phyloP scores from a whole-genome alignment of 2,797 vertebrate species.

The Hylomyscus alleni region DNA sequence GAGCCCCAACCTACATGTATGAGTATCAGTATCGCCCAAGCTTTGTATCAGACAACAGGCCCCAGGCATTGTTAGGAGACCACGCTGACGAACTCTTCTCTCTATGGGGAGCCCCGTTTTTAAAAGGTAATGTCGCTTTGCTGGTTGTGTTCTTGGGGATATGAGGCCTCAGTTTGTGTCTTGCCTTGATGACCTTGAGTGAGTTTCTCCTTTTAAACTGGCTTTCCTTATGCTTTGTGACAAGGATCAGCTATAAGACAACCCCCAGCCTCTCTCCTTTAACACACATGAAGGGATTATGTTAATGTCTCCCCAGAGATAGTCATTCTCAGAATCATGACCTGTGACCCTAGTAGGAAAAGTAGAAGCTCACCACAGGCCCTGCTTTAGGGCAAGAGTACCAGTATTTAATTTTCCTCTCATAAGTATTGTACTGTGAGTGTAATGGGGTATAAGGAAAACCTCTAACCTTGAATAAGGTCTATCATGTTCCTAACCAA shows the following conservation, averaged over 20 bases:
- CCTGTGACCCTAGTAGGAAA: neutral
- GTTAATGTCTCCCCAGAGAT: too few species aligned
- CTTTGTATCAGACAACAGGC: neutral
- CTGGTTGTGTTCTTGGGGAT: neutral
- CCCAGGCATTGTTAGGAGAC: constrained; percentile 62
- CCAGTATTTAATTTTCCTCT: fast-evolving
- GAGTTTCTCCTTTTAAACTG: neutral
- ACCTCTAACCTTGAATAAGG: neutral
- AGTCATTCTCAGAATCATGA: neutral
- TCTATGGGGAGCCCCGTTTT: constrained; percentile 48
- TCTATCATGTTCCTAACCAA: neutral
- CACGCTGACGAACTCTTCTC: constrained; percentile 72
- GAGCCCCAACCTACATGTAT: constrained; percentile 76
- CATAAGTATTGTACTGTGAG: fast-evolving
- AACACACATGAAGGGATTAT: fast-evolving
- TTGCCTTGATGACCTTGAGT: neutral
- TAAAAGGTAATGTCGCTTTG: constrained; percentile 65
- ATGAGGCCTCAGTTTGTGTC: neutral
- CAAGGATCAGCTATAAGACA: fast-evolving
- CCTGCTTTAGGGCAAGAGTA: neutral
- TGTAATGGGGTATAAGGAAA: neutral
- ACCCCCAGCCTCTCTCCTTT: neutral
- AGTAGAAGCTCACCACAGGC: neutral
- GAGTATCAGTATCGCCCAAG: constrained; percentile 73
- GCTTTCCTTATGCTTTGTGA: neutral